Evolutionary conservation across 2,797 vertebrate species (phyloP), one percentile per base, ranked within the genome.

Genomic region (Coracias cyanogaster): DNA sequence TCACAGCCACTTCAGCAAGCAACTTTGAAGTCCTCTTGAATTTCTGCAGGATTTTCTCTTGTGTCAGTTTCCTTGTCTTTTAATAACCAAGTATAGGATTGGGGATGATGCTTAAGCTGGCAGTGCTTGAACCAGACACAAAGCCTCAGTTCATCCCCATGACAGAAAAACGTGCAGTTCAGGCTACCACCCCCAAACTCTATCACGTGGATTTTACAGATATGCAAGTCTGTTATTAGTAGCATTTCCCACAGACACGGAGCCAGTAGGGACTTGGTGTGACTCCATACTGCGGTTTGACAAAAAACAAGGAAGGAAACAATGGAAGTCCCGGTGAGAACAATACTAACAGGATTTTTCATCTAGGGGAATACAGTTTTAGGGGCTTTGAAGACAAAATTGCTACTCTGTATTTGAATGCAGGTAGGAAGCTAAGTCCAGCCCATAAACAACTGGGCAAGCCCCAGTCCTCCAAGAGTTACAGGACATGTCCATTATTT

Each of bases 1-100:
- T 89, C 91, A 29, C 21, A 89, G 71, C 62, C 61, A 54, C 70
- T 45, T 28, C 24, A 51, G 72, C 10, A 22, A 93, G 48, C 15
- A 84, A 78, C 94, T 91, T 90, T 96, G 94, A 96, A 97, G 82
- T 92, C 51, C 46, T 86, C 55, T 74, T 86, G 80, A 82, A 82
- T 94, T 82, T 70, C 77, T 65, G 69, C 26, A 51, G 66, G 73
- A 96, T 97, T 96, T 94, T 95, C 82, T 82, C 55, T 60, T 24
- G 26, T 64, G 82, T 52, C 80, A 82, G 74, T 64, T 89, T 79
- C 78, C 58, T 72, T 72, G 33, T 62, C 28, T 31, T 66, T 65
- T 88, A 65, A 43, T 57, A 71, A 79, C 70, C 76, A 90, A 80
- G 89, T 82, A 25, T 0, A 55, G 85, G 51, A 78, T 66, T 82